Evolutionary conservation across 2,113 vertebrate genomes (phyloP).

Genomic region (Andinoacara biseriatus): DNA sequence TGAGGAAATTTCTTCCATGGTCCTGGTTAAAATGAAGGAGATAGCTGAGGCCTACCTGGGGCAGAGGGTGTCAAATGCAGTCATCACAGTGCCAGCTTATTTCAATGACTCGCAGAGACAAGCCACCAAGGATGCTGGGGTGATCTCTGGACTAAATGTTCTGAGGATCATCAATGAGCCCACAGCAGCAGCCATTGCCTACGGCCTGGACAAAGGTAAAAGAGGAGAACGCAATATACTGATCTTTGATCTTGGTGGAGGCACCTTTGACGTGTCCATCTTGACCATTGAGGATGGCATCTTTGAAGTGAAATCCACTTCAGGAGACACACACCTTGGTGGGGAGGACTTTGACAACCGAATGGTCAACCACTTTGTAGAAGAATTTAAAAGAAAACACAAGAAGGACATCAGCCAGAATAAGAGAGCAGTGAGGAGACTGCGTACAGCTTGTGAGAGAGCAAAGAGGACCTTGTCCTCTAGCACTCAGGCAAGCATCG

Average conservation of each 20-base stretch:
- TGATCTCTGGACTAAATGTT: conserved; percentile 91
- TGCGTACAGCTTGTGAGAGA: conserved; percentile 74
- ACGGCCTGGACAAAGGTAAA: conserved; percentile 88
- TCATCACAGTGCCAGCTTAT: conserved; percentile 93
- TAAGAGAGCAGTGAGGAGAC: conserved; percentile 73
- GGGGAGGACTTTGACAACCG: conserved; percentile 75
- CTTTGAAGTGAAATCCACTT: conserved; percentile 77
- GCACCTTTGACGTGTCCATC: conserved; percentile 78
- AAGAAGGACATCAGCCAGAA: conserved; percentile 75
- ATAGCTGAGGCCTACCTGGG: conserved; percentile 79
- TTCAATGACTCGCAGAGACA: conserved; percentile 96
- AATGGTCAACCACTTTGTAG: conserved; percentile 76
- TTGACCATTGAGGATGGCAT: conserved; percentile 78
- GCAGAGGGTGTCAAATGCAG: conserved; percentile 85
- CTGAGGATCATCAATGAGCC: conserved; percentile 93
- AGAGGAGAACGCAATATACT: conserved; percentile 71
- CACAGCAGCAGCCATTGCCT: conserved; percentile 92
- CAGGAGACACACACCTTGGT: conserved; percentile 76
- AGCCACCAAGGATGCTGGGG: conserved; percentile 92
- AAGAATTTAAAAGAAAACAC: conserved; percentile 75
- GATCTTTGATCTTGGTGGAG: conserved; percentile 76
- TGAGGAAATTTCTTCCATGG: conserved; percentile 81
- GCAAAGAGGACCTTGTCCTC: conserved; percentile 77
- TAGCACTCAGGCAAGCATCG: conserved; percentile 73
- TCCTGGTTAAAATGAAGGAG: conserved; percentile 81